Percentiles rank a stretch among this genome's conserved stretches.
Evolutionary conservation across 92 coral and sea anemone species (phyloP).

Genomic region (Epizoanthus illoricatus): DNA sequence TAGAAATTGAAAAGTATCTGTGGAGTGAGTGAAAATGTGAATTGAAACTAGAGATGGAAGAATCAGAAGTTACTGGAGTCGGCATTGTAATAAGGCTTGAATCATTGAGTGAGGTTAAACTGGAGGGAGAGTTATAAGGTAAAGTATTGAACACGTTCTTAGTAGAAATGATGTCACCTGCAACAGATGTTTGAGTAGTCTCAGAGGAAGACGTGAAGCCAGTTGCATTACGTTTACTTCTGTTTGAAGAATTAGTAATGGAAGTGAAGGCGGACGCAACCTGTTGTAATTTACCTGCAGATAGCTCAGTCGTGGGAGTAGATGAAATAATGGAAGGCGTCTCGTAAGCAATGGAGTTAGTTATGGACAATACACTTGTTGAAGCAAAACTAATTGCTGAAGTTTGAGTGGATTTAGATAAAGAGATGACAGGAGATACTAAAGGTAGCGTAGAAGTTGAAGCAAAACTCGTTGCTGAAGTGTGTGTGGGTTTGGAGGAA

Average conservation of each 20-base stretch:
- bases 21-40: too few relatives aligned
- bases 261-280: neutral
- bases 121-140: too few relatives aligned
- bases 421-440: slow-evolving; percentile 11
- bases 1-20: too few relatives aligned
- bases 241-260: neutral
- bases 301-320: neutral
- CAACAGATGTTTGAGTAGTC: too few relatives aligned
- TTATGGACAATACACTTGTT: neutral
- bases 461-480: neutral
- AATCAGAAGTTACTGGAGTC: too few relatives aligned
- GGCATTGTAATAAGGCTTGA: too few relatives aligned
- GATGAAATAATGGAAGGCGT: neutral
- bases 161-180: too few relatives aligned
- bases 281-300: neutral
- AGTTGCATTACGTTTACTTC: neutral
- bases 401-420: slow-evolving; percentile 1
- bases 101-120: too few relatives aligned
- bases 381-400: neutral
- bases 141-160: too few relatives aligned
- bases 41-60: too few relatives aligned
- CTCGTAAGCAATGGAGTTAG: neutral
- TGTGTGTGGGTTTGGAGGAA: neutral
- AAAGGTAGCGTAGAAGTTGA: neutral
- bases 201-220: neutral